A percentile compares a stretch with the other conserved stretches of the same genome.
Conservation (phyloP, 2,113 vertebrate genomes). For the Anolis carolinensis region DNA sequence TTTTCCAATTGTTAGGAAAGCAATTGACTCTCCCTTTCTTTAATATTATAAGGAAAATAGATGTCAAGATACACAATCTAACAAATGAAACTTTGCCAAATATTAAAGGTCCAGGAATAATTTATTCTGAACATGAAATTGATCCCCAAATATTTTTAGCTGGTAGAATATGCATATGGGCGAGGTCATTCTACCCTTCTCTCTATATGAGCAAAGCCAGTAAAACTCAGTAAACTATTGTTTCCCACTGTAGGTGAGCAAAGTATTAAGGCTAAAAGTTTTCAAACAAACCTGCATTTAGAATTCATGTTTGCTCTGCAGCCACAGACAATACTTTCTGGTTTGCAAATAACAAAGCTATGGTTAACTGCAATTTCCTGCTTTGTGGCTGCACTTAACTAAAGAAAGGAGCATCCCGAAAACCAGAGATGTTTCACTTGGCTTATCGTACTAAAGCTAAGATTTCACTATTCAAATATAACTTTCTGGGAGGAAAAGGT, state of each 20-base stretch:
- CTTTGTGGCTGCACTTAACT: not conserved
- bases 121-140: too few relatives aligned
- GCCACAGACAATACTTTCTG: not conserved
- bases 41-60: not conserved
- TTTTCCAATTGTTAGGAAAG: not conserved
- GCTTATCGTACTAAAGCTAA: not conserved
- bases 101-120: not conserved
- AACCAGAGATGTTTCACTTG: not conserved
- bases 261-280: not conserved
- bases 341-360: not conserved
- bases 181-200: not conserved
- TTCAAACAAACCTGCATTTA: not conserved
- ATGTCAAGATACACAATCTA: not conserved
- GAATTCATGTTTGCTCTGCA: not conserved
- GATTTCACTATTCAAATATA: not conserved
- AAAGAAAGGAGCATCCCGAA: not conserved
- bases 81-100: not conserved
- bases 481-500: not conserved
- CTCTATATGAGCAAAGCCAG: not conserved
- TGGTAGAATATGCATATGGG: not conserved
- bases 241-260: not conserved
- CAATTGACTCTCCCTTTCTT: not conserved
- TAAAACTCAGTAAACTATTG: not conserved
- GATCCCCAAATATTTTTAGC: too few relatives aligned
- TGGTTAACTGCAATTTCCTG: not conserved